Conservation (phyloP, 2,888 invertebrate genomes). For the Eretmocerus hayati region DNA sequence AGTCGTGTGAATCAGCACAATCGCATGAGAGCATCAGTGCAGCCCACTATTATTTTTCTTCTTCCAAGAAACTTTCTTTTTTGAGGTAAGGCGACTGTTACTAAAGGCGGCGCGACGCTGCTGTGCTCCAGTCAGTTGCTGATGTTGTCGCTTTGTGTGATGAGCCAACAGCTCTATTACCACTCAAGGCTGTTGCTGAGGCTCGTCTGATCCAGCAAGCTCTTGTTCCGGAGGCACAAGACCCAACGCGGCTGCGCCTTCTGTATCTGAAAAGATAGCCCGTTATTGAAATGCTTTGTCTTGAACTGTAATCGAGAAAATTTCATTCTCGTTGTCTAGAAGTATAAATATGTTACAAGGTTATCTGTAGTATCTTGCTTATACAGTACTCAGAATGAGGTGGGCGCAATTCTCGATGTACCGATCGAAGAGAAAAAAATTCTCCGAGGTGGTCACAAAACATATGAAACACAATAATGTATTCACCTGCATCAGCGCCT, state of each 20-base stretch:
- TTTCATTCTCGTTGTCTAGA: too few species aligned
- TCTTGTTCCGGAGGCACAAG: constrained; percentile 17
- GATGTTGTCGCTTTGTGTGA: constrained; percentile 11
- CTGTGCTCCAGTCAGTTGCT: constrained; percentile 1
- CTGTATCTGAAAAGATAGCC: too few species aligned
- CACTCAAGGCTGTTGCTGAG: constrained; percentile 21
- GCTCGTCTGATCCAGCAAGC: constrained; percentile 13
- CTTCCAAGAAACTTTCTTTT: constrained; percentile 19
- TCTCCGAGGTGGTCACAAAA: too few species aligned
- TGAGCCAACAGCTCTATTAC: constrained; percentile 10
- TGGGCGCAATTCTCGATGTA: too few species aligned
- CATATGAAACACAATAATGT: too few species aligned
- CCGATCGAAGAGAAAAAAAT: too few species aligned
- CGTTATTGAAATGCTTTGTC: too few species aligned
- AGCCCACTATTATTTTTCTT: constrained; percentile 11
- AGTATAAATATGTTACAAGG: too few species aligned
- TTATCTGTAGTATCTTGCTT: too few species aligned
- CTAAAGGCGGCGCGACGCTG: constrained; percentile 11
- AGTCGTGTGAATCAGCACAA: constrained; percentile 1
- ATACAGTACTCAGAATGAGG: too few species aligned
- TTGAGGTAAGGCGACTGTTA: constrained; percentile 5
- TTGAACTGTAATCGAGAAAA: too few species aligned
- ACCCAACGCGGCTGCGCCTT: constrained; percentile 16
- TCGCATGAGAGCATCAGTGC: constrained; percentile 10
- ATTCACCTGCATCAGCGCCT: background rate